Evolutionary conservation across 2,113 vertebrate species (phyloP).

Genomic region (Laticauda laticaudata): DNA sequence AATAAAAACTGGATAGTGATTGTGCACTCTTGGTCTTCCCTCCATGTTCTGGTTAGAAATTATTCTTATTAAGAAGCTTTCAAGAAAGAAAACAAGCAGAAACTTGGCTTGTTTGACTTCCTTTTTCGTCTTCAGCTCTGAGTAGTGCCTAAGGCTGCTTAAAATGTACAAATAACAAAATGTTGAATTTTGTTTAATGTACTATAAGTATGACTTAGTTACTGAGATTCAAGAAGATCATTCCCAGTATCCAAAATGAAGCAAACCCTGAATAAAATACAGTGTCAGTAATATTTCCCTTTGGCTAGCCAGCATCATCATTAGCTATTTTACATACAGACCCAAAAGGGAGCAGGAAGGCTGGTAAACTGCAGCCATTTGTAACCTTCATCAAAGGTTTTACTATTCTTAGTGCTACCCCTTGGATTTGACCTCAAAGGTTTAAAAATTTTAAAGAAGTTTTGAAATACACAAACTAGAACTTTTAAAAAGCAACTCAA

Average conservation of each 20-base stretch:
- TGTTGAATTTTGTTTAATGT: neutral
- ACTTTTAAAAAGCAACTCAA: neutral
- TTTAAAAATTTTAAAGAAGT: neutral
- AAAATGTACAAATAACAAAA: neutral
- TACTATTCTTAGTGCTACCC: neutral
- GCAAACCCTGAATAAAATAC: neutral
- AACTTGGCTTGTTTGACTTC: neutral
- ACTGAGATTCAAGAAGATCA: neutral
- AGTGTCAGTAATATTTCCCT: neutral
- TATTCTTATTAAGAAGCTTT: neutral
- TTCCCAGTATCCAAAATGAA: neutral
- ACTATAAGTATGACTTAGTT: neutral
- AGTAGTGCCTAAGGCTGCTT: neutral
- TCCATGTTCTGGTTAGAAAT: neutral
- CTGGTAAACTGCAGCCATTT: neutral
- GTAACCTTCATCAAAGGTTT: neutral
- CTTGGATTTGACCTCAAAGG: neutral
- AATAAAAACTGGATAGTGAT: neutral
- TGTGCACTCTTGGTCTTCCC: neutral
- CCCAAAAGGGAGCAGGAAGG: neutral
- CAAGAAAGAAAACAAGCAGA: neutral
- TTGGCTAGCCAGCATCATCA: neutral
- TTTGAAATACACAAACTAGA: neutral
- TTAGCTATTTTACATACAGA: neutral
- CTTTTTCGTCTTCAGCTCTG: neutral